Evolutionary conservation across 2,888 invertebrate genomes (phyloP).

Genomic region (Caenorhabditis japonica): DNA sequence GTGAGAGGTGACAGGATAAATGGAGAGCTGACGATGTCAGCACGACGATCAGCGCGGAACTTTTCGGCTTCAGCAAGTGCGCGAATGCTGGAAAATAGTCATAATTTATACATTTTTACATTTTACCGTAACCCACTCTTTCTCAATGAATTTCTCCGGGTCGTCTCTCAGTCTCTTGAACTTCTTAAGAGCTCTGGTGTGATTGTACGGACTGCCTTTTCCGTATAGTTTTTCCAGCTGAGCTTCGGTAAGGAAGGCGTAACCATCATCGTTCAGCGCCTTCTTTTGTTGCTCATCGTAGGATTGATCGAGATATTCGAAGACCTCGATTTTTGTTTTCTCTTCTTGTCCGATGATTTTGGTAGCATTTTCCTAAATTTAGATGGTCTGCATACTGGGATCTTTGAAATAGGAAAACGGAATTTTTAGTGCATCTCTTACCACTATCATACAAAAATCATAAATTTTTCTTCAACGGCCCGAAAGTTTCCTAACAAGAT

Average conservation of each 20-base stretch:
- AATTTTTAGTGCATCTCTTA: too few relatives aligned
- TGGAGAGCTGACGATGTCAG: slow-evolving; percentile 60
- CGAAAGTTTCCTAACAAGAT: too few relatives aligned
- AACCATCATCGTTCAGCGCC: slow-evolving; percentile 71
- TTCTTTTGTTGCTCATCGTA: slow-evolving; percentile 69
- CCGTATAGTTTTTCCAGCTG: slow-evolving; percentile 73
- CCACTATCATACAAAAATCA: too few relatives aligned
- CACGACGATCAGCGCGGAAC: slow-evolving; percentile 51
- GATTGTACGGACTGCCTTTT: slow-evolving; percentile 67
- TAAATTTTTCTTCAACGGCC: too few relatives aligned
- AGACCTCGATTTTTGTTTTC: slow-evolving; percentile 68
- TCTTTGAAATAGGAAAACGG: too few relatives aligned
- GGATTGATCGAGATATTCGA: slow-evolving; percentile 68
- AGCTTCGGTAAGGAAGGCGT: slow-evolving; percentile 61
- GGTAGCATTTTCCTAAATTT: slow-evolving; percentile 51
- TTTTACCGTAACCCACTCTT: slow-evolving; percentile 51
- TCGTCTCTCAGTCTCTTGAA: slow-evolving; percentile 59
- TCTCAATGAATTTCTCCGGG: slow-evolving; percentile 59
- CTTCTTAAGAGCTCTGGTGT: slow-evolving; percentile 49
- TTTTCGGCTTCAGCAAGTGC: slow-evolving; percentile 63
- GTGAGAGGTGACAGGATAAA: slow-evolving; percentile 63
- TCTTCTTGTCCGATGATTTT: slow-evolving; percentile 67
- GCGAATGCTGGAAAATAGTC: slow-evolving; percentile 59
- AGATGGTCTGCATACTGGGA: too few relatives aligned
- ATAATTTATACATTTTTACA: background rate